Percentiles rank a stretch among this genome's conserved stretches.
phyloP scores from a whole-genome alignment of 2,113 vertebrate genomes.

The Clarias magur region DNA sequence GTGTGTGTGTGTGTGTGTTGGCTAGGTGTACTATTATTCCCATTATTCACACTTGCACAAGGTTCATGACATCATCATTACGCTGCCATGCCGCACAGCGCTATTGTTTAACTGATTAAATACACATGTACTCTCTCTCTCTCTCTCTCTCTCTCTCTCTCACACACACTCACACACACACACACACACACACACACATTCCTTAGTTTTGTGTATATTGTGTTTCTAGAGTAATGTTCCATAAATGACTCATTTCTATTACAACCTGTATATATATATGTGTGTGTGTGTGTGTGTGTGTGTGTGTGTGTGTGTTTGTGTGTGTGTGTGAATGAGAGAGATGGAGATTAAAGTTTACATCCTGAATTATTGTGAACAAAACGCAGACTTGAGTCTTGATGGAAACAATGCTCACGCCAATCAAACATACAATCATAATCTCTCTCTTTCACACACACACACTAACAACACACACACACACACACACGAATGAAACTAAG shows the following conservation, averaged over 20 bases:
- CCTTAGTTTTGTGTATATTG: conserved; percentile 7
- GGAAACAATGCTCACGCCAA: conserved; percentile 28
- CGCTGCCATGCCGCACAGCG: conserved; percentile 25
- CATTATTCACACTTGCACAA: conserved; percentile 29
- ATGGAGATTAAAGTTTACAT: background rate
- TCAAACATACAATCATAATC: conserved; percentile 39
- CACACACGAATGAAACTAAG: background rate
- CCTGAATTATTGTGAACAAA: conserved; percentile 30
- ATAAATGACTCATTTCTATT: conserved; percentile 18
- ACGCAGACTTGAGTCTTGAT: conserved; percentile 15
- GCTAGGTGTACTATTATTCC: conserved; percentile 29
- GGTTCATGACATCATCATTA: conserved; percentile 42
- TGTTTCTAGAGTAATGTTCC: conserved; percentile 14
- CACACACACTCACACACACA: background rate
- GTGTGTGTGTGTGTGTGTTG: conserved; percentile 36
- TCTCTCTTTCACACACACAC: background rate
- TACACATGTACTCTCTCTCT: conserved; percentile 30
- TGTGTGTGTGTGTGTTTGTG: conserved; percentile 6
- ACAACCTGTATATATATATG: background rate
- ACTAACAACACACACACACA: conserved; percentile 9
- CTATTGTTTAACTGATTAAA: conserved; percentile 50
- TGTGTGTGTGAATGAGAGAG: background rate
- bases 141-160: background rate
- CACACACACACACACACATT: background rate
- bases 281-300: background rate